Evolutionary conservation across 2,113 vertebrate genomes (phyloP).

Genomic region (Thalassarche chlororhynchos): DNA sequence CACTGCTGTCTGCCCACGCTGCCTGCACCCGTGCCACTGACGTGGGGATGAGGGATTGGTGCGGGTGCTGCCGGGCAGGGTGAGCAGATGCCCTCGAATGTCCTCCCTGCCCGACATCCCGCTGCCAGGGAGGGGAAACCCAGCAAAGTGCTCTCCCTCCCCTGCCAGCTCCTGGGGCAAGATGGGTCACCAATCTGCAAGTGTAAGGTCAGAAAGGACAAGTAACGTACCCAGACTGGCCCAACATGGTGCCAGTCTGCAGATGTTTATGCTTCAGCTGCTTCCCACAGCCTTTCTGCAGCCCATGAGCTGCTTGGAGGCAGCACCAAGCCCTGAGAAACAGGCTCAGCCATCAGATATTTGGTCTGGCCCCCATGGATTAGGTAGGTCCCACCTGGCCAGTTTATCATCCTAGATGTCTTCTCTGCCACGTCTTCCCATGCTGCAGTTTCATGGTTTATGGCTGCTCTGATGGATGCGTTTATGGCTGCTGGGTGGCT

Average conservation of each 20-base stretch:
- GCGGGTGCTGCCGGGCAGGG: background rate
- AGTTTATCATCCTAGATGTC: background rate
- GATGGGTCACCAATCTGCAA: background rate
- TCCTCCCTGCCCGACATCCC: background rate
- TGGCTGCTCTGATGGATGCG: background rate
- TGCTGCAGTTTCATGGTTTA: background rate
- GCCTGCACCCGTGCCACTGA: background rate
- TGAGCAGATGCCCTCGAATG: background rate
- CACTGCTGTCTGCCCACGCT: background rate
- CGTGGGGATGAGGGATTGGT: background rate
- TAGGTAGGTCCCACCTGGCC: background rate
- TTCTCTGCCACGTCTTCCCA: background rate
- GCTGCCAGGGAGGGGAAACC: background rate
- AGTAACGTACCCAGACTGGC: background rate
- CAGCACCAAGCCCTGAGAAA: background rate
- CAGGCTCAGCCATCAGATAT: background rate
- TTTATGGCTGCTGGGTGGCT: background rate
- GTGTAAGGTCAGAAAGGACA: background rate
- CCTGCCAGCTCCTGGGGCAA: background rate
- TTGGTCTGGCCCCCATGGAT: background rate
- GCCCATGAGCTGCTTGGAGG: background rate
- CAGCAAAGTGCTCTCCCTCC: background rate
- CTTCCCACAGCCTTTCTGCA: background rate
- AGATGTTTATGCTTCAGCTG: background rate
- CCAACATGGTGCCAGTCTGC: background rate